Evolutionary conservation across 2,888 invertebrate species (phyloP).

Genomic region (Folsomia manolachei): DNA sequence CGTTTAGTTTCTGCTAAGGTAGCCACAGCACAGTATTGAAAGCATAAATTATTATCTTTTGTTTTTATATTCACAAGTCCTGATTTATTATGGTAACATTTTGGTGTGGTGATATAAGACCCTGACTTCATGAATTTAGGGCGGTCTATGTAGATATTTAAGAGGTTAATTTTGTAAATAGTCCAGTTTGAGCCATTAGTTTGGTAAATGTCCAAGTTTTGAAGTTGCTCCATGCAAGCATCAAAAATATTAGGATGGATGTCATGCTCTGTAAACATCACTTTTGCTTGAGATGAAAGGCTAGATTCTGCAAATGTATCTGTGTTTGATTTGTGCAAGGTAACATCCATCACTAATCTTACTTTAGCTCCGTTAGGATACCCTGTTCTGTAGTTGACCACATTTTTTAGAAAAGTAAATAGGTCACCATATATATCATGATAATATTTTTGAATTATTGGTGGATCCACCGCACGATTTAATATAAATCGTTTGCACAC

Average conservation of each 20-base stretch:
- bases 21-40: neutral
- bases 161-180: neutral
- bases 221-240: neutral
- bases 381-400: neutral
- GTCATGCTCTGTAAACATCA: neutral
- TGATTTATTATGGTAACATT: neutral
- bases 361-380: neutral
- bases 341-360: neutral
- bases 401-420: neutral
- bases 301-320: neutral
- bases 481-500: neutral
- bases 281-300: neutral
- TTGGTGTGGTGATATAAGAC: neutral
- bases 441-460: neutral
- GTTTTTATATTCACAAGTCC: neutral
- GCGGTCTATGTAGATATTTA: neutral
- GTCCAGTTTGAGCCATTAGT: neutral
- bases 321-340: neutral
- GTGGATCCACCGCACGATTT: neutral
- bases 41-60: neutral
- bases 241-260: neutral
- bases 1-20: neutral
- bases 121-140: neutral
- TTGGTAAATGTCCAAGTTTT: neutral
- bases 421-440: neutral